These are phyloP conservation scores for Cheilosia soror DNA, from an alignment of 2,888 invertebrate species.

Conservation along the genomic window DNA sequence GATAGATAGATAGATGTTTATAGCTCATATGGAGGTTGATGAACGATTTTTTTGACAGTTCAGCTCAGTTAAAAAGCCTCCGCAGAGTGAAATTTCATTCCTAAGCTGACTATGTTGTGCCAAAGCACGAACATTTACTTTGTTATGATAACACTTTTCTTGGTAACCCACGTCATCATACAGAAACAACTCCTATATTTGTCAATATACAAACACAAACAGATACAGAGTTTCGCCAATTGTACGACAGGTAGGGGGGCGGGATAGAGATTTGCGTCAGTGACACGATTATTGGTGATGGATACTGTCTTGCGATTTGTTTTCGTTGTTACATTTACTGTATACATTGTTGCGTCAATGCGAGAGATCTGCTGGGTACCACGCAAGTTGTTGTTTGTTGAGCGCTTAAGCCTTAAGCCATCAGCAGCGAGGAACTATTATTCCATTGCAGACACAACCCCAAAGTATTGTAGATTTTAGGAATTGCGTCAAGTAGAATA, in stretches of 20 bases:
- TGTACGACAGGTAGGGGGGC: not conserved
- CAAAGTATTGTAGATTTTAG: not conserved
- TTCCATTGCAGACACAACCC: not conserved
- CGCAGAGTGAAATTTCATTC: slow-evolving; percentile 1
- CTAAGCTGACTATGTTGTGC: slow-evolving; percentile 50
- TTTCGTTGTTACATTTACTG: slow-evolving; percentile 29
- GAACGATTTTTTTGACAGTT: slow-evolving; percentile 45
- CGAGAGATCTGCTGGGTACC: not conserved
- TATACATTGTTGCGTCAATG: slow-evolving; percentile 52
- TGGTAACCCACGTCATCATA: slow-evolving; percentile 45
- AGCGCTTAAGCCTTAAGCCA: slow-evolving; percentile 3
- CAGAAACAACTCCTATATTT: not conserved
- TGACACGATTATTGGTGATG: slow-evolving; percentile 42
- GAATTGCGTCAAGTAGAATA: not conserved
- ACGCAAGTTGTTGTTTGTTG: slow-evolving; percentile 18
- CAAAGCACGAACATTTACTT: slow-evolving; percentile 55
- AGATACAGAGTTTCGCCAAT: slow-evolving; percentile 53
- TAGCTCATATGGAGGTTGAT: slow-evolving; percentile 42
- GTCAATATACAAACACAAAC: slow-evolving; percentile 54
- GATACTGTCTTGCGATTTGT: slow-evolving; percentile 36
- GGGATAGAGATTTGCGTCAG: slow-evolving; percentile 62
- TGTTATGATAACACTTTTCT: slow-evolving; percentile 29
- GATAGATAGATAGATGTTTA: slow-evolving; percentile 7
- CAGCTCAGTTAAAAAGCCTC: not conserved
- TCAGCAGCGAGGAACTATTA: not conserved